A percentile compares a stretch with the other conserved stretches of the same genome.
These are phyloP conservation scores for Drosophila helvetica DNA, from an alignment of 2,888 invertebrate genomes.

Conservation along the genomic window DNA sequence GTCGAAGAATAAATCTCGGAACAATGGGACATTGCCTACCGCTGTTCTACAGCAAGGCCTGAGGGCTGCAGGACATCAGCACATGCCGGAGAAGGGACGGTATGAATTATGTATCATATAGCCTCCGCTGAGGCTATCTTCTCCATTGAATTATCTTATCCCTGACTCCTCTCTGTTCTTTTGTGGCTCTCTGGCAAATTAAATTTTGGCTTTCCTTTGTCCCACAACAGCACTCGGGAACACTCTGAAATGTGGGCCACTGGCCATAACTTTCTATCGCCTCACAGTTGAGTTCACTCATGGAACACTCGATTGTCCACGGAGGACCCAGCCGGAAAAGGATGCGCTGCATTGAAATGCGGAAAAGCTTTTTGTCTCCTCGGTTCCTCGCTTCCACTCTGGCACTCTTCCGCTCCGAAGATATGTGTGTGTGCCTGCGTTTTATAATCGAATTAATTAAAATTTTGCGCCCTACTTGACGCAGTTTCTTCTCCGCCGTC, in stretches of 20 bases:
- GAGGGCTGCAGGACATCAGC: neutral
- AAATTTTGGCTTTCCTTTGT: slow-evolving; percentile 22
- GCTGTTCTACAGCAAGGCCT: neutral
- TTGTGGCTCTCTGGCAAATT: slow-evolving; percentile 17
- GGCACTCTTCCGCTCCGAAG: slow-evolving; percentile 6
- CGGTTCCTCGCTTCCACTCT: slow-evolving; percentile 23
- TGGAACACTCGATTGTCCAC: neutral
- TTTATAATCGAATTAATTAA: slow-evolving; percentile 77
- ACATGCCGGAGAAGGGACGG: neutral
- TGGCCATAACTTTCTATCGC: slow-evolving; percentile 38
- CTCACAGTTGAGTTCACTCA: slow-evolving; percentile 37
- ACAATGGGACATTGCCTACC: too few species aligned
- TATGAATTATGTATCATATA: slow-evolving; percentile 17
- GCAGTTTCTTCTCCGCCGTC: slow-evolving; percentile 7
- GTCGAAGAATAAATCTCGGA: too few species aligned
- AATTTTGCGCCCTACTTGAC: slow-evolving; percentile 62
- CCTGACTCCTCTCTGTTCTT: neutral
- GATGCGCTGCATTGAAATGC: slow-evolving; percentile 44
- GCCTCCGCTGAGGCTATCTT: slow-evolving; percentile 1
- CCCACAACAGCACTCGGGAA: slow-evolving; percentile 12
- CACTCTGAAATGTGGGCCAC: slow-evolving; percentile 61
- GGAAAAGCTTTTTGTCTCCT: slow-evolving; percentile 68
- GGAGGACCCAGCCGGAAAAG: slow-evolving; percentile 9
- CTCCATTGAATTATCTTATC: neutral
- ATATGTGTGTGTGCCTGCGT: slow-evolving; percentile 55